A percentile compares a stretch with the other conserved stretches of the same genome.
Conservation (phyloP, 2,888 invertebrate genomes). For the Ochropacha duplaris region DNA sequence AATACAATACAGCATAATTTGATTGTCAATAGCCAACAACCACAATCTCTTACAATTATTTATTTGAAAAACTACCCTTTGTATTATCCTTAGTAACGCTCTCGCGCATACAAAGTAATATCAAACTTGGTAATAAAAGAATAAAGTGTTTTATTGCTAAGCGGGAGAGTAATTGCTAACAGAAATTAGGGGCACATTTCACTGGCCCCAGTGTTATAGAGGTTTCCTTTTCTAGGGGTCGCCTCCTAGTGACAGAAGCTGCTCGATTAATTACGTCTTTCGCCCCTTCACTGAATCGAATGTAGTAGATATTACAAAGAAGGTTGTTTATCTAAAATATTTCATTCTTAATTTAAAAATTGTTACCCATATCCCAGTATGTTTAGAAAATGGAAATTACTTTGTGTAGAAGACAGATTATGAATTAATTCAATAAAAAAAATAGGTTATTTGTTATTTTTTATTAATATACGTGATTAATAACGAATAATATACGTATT, state of each 20-base stretch:
- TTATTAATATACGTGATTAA: too few species aligned
- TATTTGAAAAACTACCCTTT: constrained; percentile 70
- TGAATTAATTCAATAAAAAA: too few species aligned
- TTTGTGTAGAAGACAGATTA: too few species aligned
- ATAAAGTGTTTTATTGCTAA: constrained; percentile 38
- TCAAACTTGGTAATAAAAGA: constrained; percentile 25
- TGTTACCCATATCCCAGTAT: not conserved
- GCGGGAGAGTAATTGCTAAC: constrained; percentile 30
- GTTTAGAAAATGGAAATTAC: not conserved
- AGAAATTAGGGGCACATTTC: constrained; percentile 61
- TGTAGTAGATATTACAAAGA: constrained; percentile 44
- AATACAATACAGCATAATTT: constrained; percentile 57
- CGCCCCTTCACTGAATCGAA: constrained; percentile 63
- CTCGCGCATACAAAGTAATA: constrained; percentile 23
- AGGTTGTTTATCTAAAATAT: constrained; percentile 2
- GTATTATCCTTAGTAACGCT: constrained; percentile 30
- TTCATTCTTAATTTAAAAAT: not conserved
- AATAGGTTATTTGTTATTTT: too few species aligned
- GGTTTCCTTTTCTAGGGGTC: constrained; percentile 27
- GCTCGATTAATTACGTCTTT: constrained; percentile 73
- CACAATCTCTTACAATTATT: constrained; percentile 70
- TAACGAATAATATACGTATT: too few species aligned
- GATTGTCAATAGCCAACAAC: constrained; percentile 64
- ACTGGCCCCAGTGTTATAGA: constrained; percentile 36
- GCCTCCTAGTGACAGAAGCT: constrained; percentile 64